Conservation (phyloP, 1,140 invertebrate species). For the Tyrophagus putrescentiae region DNA sequence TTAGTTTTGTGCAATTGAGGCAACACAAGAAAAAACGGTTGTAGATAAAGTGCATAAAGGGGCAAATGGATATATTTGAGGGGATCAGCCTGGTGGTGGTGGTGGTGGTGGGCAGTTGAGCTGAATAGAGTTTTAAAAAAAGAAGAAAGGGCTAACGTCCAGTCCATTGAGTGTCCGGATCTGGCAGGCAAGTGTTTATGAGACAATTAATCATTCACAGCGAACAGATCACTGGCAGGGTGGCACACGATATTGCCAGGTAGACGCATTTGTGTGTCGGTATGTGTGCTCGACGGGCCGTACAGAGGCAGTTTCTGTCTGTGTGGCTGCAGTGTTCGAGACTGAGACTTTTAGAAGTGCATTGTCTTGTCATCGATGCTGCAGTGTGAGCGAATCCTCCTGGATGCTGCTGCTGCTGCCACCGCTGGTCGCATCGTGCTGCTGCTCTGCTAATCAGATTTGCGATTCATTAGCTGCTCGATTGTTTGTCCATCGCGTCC, state of each 20-base stretch:
- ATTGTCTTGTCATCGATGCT: not conserved
- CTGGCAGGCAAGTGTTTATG: constrained; percentile 9
- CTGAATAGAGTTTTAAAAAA: too few species aligned
- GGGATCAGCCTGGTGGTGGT: too few species aligned
- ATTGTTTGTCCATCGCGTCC: not conserved
- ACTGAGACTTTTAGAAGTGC: too few species aligned
- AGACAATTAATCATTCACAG: constrained; percentile 10
- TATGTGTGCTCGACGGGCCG: not conserved
- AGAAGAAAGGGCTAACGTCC: not conserved
- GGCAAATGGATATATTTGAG: too few species aligned
- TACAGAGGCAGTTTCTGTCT: not conserved
- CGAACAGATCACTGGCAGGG: not conserved
- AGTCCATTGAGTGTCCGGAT: not conserved
- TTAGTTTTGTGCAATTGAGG: too few species aligned
- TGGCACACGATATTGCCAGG: constrained; percentile 6
- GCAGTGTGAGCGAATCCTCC: not conserved
- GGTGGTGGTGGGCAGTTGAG: too few species aligned
- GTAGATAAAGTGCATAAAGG: too few species aligned
- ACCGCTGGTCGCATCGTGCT: not conserved
- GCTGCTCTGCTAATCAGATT: constrained; percentile 7
- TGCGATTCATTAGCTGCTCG: not conserved
- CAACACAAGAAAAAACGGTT: too few species aligned
- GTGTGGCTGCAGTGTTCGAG: too few species aligned
- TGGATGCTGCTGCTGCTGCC: too few species aligned
- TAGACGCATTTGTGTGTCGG: not conserved